A percentile compares a stretch with the other conserved stretches of the same genome.
Evolutionary conservation across 2,888 invertebrate genomes (phyloP).

Genomic region (Incurvaria masculella): DNA sequence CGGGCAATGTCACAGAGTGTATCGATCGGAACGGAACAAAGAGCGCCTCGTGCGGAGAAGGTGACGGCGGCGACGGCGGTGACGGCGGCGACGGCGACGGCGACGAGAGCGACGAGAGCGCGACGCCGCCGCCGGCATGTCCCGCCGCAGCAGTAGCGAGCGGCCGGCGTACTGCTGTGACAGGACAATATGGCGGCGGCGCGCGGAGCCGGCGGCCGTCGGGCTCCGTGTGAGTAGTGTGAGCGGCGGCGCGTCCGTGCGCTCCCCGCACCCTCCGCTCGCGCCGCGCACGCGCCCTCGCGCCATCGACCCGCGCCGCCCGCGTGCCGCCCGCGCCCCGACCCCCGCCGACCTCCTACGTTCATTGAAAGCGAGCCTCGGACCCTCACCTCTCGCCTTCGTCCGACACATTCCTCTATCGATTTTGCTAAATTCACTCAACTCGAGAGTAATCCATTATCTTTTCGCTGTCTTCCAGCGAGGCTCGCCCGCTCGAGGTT

Average conservation of each 20-base stretch:
- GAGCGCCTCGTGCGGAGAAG: conserved; percentile 5
- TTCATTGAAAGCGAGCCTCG: conserved; percentile 31
- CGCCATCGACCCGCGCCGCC: conserved; percentile 11
- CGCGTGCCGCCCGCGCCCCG: conserved; percentile 12
- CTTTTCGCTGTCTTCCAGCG: too few species aligned
- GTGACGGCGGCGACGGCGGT: conserved; percentile 9
- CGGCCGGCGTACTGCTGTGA: conserved; percentile 86
- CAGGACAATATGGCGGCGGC: conserved; percentile 92
- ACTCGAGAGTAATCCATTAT: conserved; percentile 31
- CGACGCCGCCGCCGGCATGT: conserved; percentile 60
- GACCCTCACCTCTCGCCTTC: conserved; percentile 21
- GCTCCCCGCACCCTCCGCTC: conserved; percentile 39
- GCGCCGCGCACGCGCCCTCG: conserved; percentile 29
- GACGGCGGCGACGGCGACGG: conserved; percentile 1
- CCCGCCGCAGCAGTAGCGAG: conserved; percentile 88
- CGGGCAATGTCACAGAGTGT: not conserved
- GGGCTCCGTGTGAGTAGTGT: conserved; percentile 53
- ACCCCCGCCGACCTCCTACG: conserved; percentile 25
- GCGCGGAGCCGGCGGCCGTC: conserved; percentile 43
- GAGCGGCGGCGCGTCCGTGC: conserved; percentile 29
- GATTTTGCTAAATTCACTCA: conserved; percentile 31
- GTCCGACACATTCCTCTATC: conserved; percentile 41
- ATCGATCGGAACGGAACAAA: conserved; percentile 9
- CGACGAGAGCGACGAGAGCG: conserved; percentile 20
- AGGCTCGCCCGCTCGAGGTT: too few species aligned